These are phyloP conservation scores for Zophobas atratus DNA, from an alignment of 1,140 invertebrate genomes.

Conservation along the genomic window DNA sequence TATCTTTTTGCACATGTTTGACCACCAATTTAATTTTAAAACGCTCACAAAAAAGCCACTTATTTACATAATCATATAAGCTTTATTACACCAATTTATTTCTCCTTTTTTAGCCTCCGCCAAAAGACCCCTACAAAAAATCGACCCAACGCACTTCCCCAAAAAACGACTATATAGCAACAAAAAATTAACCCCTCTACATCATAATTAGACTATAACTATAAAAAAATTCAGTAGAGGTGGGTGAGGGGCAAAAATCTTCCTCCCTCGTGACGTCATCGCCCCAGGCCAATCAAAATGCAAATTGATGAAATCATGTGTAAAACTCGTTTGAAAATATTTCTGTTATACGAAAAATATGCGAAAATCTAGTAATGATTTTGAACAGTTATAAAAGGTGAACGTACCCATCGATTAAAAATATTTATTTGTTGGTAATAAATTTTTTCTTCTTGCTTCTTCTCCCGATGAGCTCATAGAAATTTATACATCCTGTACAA, in stretches of 20 bases:
- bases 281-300: neutral
- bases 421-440: conserved; percentile 31
- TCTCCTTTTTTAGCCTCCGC: neutral
- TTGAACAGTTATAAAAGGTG: conserved; percentile 26
- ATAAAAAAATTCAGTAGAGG: too few species aligned
- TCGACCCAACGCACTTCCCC: neutral
- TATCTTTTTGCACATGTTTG: conserved; percentile 26
- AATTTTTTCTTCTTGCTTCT: conserved; percentile 15
- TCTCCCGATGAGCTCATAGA: conserved; percentile 11
- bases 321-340: conserved; percentile 31
- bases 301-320: conserved; percentile 6
- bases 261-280: too few species aligned
- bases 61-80: conserved; percentile 38
- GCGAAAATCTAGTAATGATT: conserved; percentile 26
- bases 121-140: neutral
- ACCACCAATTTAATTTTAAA: conserved; percentile 38
- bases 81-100: conserved; percentile 30
- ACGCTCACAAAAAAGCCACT: conserved; percentile 21
- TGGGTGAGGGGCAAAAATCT: neutral
- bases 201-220: too few species aligned
- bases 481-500: conserved; percentile 22
- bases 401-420: conserved; percentile 24
- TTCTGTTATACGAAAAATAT: conserved; percentile 11
- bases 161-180: too few species aligned
- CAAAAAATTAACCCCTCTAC: too few species aligned